A percentile compares a stretch with the other conserved stretches of the same genome.
phyloP scores from a whole-genome alignment of 2,888 invertebrate genomes.

The Cynaeus angustus region DNA sequence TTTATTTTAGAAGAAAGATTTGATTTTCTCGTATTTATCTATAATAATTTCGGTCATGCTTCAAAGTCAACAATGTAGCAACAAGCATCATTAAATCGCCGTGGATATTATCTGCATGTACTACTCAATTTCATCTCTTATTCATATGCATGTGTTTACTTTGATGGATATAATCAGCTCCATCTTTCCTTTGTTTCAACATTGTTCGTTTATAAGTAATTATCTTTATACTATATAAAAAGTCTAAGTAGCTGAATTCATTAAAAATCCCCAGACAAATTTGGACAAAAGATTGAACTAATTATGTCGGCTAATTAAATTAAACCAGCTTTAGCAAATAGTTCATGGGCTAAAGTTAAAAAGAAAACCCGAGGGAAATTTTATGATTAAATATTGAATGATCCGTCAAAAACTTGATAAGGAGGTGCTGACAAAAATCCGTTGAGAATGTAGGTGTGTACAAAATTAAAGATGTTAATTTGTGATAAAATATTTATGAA shows the following conservation, averaged over 20 bases:
- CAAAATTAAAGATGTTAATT: slow-evolving; percentile 1
- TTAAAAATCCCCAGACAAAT: slow-evolving; percentile 26
- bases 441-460: background rate
- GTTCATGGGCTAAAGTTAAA: slow-evolving; percentile 26
- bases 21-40: too few relatives aligned
- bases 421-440: background rate
- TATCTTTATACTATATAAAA: too few relatives aligned
- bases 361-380: slow-evolving; percentile 36
- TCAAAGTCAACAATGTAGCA: too few relatives aligned
- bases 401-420: slow-evolving; percentile 23
- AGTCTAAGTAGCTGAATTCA: slow-evolving; percentile 2
- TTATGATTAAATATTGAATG: slow-evolving; percentile 36
- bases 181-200: too few relatives aligned
- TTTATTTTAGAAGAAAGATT: slow-evolving; percentile 1
- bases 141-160: too few relatives aligned
- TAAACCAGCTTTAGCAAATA: slow-evolving; percentile 36
- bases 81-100: too few relatives aligned
- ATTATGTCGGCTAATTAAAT: slow-evolving; percentile 40
- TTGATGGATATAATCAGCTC: too few relatives aligned
- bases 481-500: background rate
- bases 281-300: slow-evolving; percentile 27
- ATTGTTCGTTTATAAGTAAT: too few relatives aligned
- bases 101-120: too few relatives aligned
- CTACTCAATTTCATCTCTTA: too few relatives aligned
- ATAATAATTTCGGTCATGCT: too few relatives aligned